A percentile compares a stretch with the other conserved stretches of the same genome.
These are phyloP conservation scores for Grus americana DNA, from an alignment of 2,113 vertebrate genomes.

Conservation along the genomic window DNA sequence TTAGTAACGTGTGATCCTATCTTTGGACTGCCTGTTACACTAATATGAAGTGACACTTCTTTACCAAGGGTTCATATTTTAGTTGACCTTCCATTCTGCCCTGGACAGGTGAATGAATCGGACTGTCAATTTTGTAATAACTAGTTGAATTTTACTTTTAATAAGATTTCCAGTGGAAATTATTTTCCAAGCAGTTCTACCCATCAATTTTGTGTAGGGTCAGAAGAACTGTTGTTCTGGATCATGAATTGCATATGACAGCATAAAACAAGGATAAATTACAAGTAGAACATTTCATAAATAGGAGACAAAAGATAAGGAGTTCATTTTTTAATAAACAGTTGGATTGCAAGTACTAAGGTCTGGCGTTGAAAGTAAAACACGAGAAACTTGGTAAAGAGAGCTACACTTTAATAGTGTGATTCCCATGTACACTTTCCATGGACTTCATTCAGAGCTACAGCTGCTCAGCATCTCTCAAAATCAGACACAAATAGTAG, in stretches of 20 bases:
- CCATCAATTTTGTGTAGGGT: not conserved
- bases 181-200: slow-evolving; percentile 19
- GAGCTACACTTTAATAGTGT: not conserved
- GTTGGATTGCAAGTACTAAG: not conserved
- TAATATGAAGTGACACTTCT: slow-evolving; percentile 37
- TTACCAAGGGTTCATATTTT: slow-evolving; percentile 19
- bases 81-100: slow-evolving; percentile 29
- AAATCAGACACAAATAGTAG: not conserved
- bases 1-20: not conserved
- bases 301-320: not conserved
- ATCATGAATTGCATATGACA: not conserved
- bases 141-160: slow-evolving; percentile 19
- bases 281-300: not conserved
- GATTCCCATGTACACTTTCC: not conserved
- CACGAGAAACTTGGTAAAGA: not conserved
- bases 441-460: not conserved
- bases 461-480: not conserved
- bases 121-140: slow-evolving; percentile 30
- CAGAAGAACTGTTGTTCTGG: not conserved
- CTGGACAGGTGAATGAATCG: slow-evolving; percentile 7
- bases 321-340: not conserved
- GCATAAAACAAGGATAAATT: slow-evolving; percentile 17
- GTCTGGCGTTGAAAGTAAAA: not conserved
- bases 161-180: slow-evolving; percentile 6
- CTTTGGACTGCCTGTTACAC: slow-evolving; percentile 2